Conservation (phyloP, 2,113 vertebrate genomes). For the Chitala chitala region DNA sequence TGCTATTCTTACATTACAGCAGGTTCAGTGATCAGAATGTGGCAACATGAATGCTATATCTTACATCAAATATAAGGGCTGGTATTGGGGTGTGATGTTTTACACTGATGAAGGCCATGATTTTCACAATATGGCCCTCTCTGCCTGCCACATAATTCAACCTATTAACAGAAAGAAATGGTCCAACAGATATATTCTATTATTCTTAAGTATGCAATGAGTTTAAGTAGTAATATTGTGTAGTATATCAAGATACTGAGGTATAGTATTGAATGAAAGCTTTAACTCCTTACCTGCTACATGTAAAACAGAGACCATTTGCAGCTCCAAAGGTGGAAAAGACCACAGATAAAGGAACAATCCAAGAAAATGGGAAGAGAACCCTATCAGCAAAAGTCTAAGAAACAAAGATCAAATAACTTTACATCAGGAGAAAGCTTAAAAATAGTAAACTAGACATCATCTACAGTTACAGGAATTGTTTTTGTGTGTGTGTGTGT, state of each 20-base stretch:
- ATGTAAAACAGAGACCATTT: conserved; percentile 86
- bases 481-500: no score
- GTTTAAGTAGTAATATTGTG: background rate
- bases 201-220: background rate
- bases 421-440: conserved; percentile 27
- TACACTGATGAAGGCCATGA: conserved; percentile 84
- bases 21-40: background rate
- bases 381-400: conserved; percentile 88
- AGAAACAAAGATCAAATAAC: conserved; percentile 33
- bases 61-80: conserved; percentile 82
- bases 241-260: background rate
- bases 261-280: background rate
- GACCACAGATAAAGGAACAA: conserved; percentile 85
- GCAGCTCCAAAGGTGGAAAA: conserved; percentile 89
- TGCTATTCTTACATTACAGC: background rate
- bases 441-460: background rate
- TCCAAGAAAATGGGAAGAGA: conserved; percentile 80
- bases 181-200: background rate
- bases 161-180: conserved; percentile 55
- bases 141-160: conserved; percentile 79
- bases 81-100: conserved; percentile 78
- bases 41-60: conserved; percentile 37
- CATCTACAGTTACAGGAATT: background rate
- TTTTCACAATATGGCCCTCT: conserved; percentile 85
- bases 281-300: conserved; percentile 73